Evolutionary conservation across 1,140 invertebrate species (phyloP).

Genomic region (Hirudo medicinalis): DNA sequence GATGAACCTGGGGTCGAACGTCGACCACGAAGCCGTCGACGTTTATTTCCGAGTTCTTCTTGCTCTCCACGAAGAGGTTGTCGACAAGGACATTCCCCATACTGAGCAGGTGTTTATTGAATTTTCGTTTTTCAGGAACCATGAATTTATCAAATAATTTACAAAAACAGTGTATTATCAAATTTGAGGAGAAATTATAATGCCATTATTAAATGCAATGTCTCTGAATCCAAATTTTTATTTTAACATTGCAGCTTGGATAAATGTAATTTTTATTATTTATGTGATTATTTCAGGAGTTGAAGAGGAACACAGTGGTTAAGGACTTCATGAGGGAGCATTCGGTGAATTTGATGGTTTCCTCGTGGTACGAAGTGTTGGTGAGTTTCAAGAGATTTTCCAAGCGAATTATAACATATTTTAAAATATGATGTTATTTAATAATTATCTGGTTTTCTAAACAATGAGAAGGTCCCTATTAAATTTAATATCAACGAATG

Average conservation of each 20-base stretch:
- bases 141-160: no score
- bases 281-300: conserved; percentile 33
- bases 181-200: not conserved
- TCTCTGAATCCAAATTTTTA: not conserved
- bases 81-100: conserved; percentile 44
- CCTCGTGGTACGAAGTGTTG: conserved; percentile 48
- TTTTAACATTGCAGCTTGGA: not conserved
- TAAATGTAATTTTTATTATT: conserved; percentile 6
- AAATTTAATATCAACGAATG: not conserved
- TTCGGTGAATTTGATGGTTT: conserved; percentile 43
- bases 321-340: conserved; percentile 49
- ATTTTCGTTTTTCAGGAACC: conserved; percentile 1
- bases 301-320: conserved; percentile 44
- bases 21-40: conserved; percentile 35
- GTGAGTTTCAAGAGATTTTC: conserved; percentile 33
- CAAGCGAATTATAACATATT: not conserved
- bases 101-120: conserved; percentile 30
- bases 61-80: conserved; percentile 46
- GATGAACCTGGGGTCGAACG: conserved; percentile 30
- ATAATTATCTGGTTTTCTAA: not conserved
- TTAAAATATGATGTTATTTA: not conserved
- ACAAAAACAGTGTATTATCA: not conserved
- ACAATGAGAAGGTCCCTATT: not conserved
- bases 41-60: conserved; percentile 46
- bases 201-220: not conserved